Evolutionary conservation across 2,888 invertebrate genomes (phyloP).

Genomic region (Caradrina clavipalpis): DNA sequence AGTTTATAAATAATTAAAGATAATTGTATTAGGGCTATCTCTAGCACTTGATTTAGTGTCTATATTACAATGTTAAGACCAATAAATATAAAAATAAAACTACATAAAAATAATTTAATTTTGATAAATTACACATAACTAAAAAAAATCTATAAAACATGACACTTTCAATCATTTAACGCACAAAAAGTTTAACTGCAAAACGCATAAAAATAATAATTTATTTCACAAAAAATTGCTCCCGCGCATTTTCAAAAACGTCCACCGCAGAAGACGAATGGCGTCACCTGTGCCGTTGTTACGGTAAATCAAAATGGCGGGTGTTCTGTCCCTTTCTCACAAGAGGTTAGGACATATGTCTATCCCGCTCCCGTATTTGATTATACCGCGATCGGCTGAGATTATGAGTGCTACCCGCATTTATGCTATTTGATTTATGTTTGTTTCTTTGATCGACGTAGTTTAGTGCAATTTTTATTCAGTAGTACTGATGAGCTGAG

Average conservation of each 20-base stretch:
- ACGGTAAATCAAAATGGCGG: slow-evolving; percentile 81
- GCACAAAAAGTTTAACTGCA: slow-evolving; percentile 28
- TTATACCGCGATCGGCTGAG: slow-evolving; percentile 68
- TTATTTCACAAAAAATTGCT: slow-evolving; percentile 46
- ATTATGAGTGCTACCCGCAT: slow-evolving; percentile 78
- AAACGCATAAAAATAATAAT: slow-evolving; percentile 35
- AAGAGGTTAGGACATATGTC: slow-evolving; percentile 32
- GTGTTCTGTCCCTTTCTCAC: slow-evolving; percentile 59
- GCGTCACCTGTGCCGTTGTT: slow-evolving; percentile 73
- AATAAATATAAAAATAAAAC: too few species aligned
- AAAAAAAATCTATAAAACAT: slow-evolving; percentile 13
- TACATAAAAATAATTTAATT: too few species aligned
- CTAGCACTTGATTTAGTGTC: too few species aligned
- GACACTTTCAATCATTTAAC: slow-evolving; percentile 12
- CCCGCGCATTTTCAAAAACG: slow-evolving; percentile 66
- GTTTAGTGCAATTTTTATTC: slow-evolving; percentile 68
- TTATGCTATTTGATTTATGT: slow-evolving; percentile 81
- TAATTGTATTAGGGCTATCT: too few species aligned
- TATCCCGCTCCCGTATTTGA: slow-evolving; percentile 69
- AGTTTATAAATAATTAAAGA: too few species aligned
- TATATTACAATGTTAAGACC: too few species aligned
- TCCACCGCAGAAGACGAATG: slow-evolving; percentile 73
- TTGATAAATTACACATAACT: not conserved
- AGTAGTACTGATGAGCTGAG: slow-evolving; percentile 18
- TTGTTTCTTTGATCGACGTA: slow-evolving; percentile 68